Percentiles rank a stretch among this genome's conserved stretches.
Conservation (phyloP, 2,797 vertebrate genomes). For the Tenualosa ilisha region DNA sequence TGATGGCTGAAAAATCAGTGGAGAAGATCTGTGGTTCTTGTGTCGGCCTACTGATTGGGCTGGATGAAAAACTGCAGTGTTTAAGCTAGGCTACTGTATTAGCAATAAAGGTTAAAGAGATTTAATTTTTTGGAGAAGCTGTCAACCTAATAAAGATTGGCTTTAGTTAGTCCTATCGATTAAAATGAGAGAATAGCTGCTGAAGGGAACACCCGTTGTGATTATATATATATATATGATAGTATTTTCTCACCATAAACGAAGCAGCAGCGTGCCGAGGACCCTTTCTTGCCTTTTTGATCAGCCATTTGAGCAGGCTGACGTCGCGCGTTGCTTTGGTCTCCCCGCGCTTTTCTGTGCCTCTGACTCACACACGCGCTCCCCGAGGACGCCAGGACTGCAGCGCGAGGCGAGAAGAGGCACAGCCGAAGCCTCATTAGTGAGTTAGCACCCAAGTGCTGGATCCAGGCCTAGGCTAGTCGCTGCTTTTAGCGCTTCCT, state of each 20-base stretch:
- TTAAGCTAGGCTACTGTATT: too few relatives aligned
- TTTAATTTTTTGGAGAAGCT: neutral
- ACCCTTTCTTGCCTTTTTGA: slow-evolving; percentile 57
- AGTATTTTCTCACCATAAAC: slow-evolving; percentile 61
- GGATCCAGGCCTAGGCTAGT: neutral
- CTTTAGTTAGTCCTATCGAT: neutral
- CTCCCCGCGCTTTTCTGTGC: slow-evolving; percentile 22
- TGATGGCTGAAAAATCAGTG: too few relatives aligned
- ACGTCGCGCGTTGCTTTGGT: slow-evolving; percentile 52
- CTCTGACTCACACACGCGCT: slow-evolving; percentile 41
- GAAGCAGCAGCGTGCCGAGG: slow-evolving; percentile 61
- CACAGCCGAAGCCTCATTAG: slow-evolving; percentile 28
- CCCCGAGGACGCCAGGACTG: slow-evolving; percentile 29
- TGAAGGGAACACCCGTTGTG: slow-evolving; percentile 64
- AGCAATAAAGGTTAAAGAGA: too few relatives aligned
- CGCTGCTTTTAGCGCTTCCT: slow-evolving; percentile 2
- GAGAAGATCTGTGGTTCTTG: too few relatives aligned
- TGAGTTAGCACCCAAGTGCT: neutral
- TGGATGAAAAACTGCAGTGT: too few relatives aligned
- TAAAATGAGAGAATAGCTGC: slow-evolving; percentile 53
- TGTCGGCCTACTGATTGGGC: too few relatives aligned
- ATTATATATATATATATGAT: slow-evolving; percentile 61
- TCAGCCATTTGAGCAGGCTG: slow-evolving; percentile 60
- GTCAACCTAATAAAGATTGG: neutral
- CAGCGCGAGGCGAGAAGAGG: neutral